A percentile compares a stretch with the other conserved stretches of the same genome.
phyloP scores from a whole-genome alignment of 2,113 vertebrate species.

The Datnioides undecimradiatus region DNA sequence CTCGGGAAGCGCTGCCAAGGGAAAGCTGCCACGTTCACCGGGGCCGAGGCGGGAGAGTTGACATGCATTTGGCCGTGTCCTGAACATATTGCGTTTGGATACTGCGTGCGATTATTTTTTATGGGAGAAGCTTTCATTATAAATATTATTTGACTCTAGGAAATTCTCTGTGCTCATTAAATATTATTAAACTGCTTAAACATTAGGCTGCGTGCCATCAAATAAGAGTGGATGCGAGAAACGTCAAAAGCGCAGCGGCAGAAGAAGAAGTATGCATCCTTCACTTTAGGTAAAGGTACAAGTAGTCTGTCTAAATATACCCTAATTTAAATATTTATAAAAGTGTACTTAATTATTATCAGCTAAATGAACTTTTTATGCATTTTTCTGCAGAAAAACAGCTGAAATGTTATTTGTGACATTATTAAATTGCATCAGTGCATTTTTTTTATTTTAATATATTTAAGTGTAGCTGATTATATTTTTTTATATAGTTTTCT shows the following conservation, averaged over 20 bases:
- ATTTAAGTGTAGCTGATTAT: not conserved
- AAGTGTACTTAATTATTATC: not conserved
- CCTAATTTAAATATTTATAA: no score
- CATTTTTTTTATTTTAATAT: no score
- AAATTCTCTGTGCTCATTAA: conserved; percentile 5
- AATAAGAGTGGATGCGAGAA: conserved; percentile 2
- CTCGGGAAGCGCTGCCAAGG: conserved; percentile 62
- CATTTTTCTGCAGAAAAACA: not conserved
- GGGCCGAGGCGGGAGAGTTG: conserved; percentile 40
- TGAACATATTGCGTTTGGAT: conserved; percentile 52
- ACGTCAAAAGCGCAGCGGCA: not conserved
- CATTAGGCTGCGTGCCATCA: not conserved
- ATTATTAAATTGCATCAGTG: not conserved
- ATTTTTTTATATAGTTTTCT: not conserved
- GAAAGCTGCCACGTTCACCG: conserved; percentile 70
- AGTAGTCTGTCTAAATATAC: not conserved
- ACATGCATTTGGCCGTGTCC: conserved; percentile 49
- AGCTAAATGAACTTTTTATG: not conserved
- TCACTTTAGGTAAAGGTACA: not conserved
- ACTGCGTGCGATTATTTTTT: conserved; percentile 36
- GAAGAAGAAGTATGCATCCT: not conserved
- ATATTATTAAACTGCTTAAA: conserved; percentile 19
- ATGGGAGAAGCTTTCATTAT: conserved; percentile 13
- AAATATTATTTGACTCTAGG: conserved; percentile 13
- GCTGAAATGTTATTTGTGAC: not conserved